phyloP scores from a whole-genome alignment of 2,797 vertebrate genomes.

The Hylomyscus alleni region DNA sequence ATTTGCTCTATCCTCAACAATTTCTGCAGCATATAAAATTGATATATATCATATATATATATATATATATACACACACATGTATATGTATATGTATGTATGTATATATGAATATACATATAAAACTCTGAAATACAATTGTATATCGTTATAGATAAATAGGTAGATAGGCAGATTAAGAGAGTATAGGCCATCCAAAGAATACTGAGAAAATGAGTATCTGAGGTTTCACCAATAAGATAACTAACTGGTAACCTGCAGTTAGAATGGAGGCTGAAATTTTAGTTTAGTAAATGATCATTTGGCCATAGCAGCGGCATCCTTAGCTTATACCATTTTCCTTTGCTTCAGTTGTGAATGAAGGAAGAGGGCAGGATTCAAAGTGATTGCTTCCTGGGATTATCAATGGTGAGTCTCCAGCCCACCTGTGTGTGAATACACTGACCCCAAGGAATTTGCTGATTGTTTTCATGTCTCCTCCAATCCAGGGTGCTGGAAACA shows the following conservation, averaged over 20 bases:
- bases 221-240: neutral
- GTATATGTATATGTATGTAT: neutral
- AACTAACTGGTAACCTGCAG: neutral
- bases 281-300: neutral
- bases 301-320: neutral
- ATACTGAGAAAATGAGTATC: constrained; percentile 16
- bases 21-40: constrained; percentile 46
- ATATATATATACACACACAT: neutral
- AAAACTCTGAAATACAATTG: neutral
- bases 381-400: neutral
- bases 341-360: constrained; percentile 24
- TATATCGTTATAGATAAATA: neutral
- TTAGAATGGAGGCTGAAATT: neutral
- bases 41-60: no score
- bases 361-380: neutral
- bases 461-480: neutral
- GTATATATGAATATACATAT: neutral
- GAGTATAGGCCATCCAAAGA: constrained; percentile 7
- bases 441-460: neutral
- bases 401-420: neutral
- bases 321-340: neutral
- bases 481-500: neutral
- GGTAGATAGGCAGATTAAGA: neutral
- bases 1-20: neutral
- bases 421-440: neutral